Evolutionary conservation across 1,140 invertebrate species (phyloP).

Genomic region (Drosophila mayri): DNA sequence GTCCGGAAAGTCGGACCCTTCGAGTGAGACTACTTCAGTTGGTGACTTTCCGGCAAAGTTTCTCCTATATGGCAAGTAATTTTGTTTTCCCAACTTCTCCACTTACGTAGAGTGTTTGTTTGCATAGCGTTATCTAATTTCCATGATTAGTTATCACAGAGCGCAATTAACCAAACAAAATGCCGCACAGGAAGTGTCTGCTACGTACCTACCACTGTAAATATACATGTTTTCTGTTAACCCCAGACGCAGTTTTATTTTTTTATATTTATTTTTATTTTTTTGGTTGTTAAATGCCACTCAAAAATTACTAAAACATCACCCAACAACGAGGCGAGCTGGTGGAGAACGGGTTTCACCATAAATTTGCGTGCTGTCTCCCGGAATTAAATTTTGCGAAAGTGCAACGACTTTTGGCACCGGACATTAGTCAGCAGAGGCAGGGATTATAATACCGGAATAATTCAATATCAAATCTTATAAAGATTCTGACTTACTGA

Average conservation of each 20-base stretch:
- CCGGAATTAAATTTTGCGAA: slow-evolving; percentile 17
- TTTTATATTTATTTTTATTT: neutral
- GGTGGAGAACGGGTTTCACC: slow-evolving; percentile 33
- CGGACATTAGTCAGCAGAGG: slow-evolving; percentile 46
- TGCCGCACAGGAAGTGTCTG: slow-evolving; percentile 47
- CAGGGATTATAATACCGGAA: neutral
- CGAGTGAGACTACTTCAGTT: neutral
- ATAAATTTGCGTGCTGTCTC: slow-evolving; percentile 18
- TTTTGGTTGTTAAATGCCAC: slow-evolving; percentile 2
- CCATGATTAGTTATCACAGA: slow-evolving; percentile 27
- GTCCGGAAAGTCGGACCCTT: neutral
- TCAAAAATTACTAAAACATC: slow-evolving; percentile 16
- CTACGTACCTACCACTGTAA: slow-evolving; percentile 16
- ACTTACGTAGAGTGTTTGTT: slow-evolving; percentile 18
- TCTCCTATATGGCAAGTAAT: neutral
- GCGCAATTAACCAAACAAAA: slow-evolving; percentile 31
- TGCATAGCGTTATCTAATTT: slow-evolving; percentile 19
- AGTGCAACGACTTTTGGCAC: slow-evolving; percentile 61
- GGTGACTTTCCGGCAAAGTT: neutral
- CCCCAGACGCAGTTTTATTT: neutral
- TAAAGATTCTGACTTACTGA: neutral
- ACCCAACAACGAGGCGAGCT: neutral
- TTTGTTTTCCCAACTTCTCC: neutral
- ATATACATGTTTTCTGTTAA: neutral
- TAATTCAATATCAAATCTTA: neutral